phyloP scores from a whole-genome alignment of 2,113 vertebrate genomes.

The Onychostoma macrolepis region DNA sequence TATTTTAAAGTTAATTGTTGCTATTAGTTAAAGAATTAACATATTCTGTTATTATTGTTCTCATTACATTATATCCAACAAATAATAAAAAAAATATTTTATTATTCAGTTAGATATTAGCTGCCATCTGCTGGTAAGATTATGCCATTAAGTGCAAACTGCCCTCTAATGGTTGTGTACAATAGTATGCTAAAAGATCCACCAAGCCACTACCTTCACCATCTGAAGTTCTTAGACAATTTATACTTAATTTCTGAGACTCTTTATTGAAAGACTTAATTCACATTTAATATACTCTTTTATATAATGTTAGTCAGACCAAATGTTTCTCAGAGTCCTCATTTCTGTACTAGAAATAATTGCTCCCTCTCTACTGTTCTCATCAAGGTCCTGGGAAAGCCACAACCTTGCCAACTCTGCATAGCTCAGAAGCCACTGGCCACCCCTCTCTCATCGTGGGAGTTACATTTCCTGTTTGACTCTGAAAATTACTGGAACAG shows the following conservation, averaged over 20 bases:
- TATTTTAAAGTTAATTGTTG: neutral
- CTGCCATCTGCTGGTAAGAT: constrained; percentile 48
- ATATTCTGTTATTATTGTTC: neutral
- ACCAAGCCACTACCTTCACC: neutral
- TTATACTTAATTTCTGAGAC: neutral
- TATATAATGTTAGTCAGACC: neutral
- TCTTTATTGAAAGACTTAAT: neutral
- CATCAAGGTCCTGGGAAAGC: constrained; percentile 58
- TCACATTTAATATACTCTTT: neutral
- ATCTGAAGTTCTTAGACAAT: neutral
- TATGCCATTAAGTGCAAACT: neutral
- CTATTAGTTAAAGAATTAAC: neutral
- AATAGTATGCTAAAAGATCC: neutral
- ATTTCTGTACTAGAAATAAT: neutral
- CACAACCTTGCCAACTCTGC: constrained; percentile 31
- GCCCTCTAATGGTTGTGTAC: neutral
- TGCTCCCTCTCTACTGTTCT: constrained; percentile 3
- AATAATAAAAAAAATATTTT: neutral
- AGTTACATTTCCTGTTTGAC: constrained; percentile 50
- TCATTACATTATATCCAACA: neutral
- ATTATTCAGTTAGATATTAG: constrained; percentile 3
- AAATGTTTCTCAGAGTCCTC: constrained; percentile 33
- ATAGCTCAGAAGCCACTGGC: constrained; percentile 16
- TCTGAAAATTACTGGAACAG: constrained; percentile 30
- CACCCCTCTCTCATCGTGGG: constrained; percentile 37